phyloP scores from a whole-genome alignment of 2,113 vertebrate species.

The Rhegmatorhina hoffmannsi region DNA sequence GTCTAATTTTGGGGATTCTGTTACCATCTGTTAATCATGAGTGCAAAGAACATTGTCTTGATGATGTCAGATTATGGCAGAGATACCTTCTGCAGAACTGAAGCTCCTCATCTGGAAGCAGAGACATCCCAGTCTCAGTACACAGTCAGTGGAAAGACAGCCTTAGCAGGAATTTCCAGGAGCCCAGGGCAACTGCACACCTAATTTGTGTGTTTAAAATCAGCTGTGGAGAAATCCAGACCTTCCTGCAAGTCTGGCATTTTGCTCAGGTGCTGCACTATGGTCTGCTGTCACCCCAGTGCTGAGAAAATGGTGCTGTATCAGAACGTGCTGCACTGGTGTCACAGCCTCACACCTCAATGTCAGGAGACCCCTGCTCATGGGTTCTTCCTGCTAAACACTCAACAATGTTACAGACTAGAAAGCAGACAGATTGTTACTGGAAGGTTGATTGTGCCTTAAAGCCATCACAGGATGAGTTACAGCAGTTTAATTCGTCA shows the following conservation, averaged over 20 bases:
- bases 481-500: not conserved
- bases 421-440: not conserved
- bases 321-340: not conserved
- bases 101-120: not conserved
- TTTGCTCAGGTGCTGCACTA: not conserved
- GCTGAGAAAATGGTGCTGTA: not conserved
- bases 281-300: accelerated
- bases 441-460: not conserved
- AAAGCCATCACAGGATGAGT: not conserved
- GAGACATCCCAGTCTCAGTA: not conserved
- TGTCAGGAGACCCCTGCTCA: not conserved
- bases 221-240: not conserved
- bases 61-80: not conserved
- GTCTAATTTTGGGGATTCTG: not conserved
- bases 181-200: not conserved
- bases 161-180: not conserved
- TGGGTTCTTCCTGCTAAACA: not conserved
- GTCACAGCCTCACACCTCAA: not conserved
- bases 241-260: not conserved
- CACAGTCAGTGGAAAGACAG: not conserved
- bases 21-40: not conserved
- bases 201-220: not conserved
- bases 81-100: not conserved
- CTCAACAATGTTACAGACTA: not conserved
- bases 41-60: not conserved